These are phyloP conservation scores for Odontomachus brunneus DNA, from an alignment of 1,140 invertebrate genomes.

Conservation along the genomic window DNA sequence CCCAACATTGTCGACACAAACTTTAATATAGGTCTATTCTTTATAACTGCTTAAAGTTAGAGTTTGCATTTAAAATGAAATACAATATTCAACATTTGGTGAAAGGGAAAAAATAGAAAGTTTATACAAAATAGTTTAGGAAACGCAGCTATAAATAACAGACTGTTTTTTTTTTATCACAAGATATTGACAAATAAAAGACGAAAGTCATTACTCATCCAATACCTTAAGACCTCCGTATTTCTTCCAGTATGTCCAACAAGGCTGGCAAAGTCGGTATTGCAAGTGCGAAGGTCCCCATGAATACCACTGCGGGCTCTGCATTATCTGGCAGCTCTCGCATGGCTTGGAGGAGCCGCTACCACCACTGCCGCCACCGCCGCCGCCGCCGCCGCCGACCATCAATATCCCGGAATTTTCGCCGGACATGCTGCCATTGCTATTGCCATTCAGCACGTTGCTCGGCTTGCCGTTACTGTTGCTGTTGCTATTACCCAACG, in stretches of 20 bases:
- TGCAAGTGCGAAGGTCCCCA: constrained; percentile 97
- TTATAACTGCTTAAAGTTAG: too few species aligned
- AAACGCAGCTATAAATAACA: background rate
- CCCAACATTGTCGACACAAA: too few species aligned
- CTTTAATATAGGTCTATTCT: too few species aligned
- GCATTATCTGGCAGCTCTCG: constrained; percentile 92
- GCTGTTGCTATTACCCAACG: constrained; percentile 84
- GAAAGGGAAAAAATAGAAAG: too few species aligned
- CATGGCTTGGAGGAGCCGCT: too few species aligned
- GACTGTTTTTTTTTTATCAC: background rate
- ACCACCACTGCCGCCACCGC: constrained; percentile 85
- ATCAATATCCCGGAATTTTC: constrained; percentile 85
- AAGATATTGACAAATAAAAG: background rate
- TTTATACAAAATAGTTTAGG: too few species aligned
- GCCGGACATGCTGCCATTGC: constrained; percentile 89
- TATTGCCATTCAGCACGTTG: constrained; percentile 88
- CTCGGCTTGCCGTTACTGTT: constrained; percentile 90
- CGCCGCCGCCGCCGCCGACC: constrained; percentile 84
- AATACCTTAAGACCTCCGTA: constrained; percentile 96
- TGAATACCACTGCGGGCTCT: constrained; percentile 95
- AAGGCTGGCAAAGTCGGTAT: constrained; percentile 95
- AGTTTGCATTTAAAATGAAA: too few species aligned
- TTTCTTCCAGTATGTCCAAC: constrained; percentile 99
- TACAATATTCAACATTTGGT: too few species aligned
- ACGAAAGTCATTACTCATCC: background rate